Percentiles rank a stretch among this genome's conserved stretches.
Conservation (phyloP, 92 coral and sea anemone genomes). For the Isaurus tuberculatus region DNA sequence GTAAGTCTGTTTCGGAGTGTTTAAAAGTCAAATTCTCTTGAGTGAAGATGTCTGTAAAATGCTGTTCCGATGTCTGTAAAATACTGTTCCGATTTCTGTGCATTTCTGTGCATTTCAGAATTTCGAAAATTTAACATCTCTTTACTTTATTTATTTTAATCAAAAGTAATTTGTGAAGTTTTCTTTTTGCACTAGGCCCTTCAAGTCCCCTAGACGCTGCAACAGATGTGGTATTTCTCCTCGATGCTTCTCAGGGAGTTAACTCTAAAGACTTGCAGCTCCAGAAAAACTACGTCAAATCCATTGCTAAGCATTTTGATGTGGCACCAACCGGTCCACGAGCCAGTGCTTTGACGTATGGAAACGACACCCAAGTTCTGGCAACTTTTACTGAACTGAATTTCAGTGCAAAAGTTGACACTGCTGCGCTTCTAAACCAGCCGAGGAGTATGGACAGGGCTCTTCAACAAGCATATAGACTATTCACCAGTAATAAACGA, state of each 20-base stretch:
- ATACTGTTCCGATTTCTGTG: too few relatives aligned
- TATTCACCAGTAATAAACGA: constrained; percentile 59
- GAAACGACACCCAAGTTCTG: constrained; percentile 27
- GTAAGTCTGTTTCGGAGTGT: too few relatives aligned
- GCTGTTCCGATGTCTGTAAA: too few relatives aligned
- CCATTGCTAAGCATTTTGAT: constrained; percentile 70
- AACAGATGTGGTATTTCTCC: constrained; percentile 81
- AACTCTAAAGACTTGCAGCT: constrained; percentile 61
- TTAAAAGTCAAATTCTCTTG: too few relatives aligned
- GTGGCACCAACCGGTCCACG: constrained; percentile 62
- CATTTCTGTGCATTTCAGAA: too few relatives aligned
- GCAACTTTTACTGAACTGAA: constrained; percentile 28
- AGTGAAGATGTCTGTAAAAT: too few relatives aligned
- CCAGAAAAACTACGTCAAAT: constrained; percentile 75
- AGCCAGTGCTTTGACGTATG: constrained; percentile 70
- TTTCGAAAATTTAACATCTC: too few relatives aligned
- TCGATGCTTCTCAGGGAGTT: constrained; percentile 86
- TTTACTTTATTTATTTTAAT: too few relatives aligned
- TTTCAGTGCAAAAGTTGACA: constrained; percentile 19
- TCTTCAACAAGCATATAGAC: constrained; percentile 54
- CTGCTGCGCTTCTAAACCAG: constrained; percentile 18
- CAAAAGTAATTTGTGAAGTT: not conserved
- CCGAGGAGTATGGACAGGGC: constrained; percentile 70
- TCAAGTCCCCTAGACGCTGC: constrained; percentile 57
- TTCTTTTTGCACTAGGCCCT: constrained; percentile 12